A percentile compares a stretch with the other conserved stretches of the same genome.
These are phyloP conservation scores for Cheirogaleus medius DNA, from an alignment of 2,113 vertebrate species.

Conservation along the genomic window DNA sequence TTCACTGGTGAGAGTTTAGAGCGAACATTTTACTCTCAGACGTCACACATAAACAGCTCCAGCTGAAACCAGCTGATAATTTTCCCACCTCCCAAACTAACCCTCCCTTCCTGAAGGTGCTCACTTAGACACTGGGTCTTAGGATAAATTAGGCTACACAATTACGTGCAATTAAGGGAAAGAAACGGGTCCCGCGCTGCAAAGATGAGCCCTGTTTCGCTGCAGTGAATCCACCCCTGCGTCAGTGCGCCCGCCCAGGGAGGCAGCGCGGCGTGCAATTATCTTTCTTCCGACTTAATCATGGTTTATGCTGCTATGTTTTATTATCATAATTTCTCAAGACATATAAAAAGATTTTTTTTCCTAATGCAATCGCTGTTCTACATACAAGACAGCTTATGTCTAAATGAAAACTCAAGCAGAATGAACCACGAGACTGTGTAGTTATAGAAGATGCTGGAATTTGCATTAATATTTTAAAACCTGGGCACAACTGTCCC, in stretches of 20 bases:
- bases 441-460: background rate
- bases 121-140: background rate
- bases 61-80: background rate
- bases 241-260: background rate
- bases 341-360: slow-evolving; percentile 14
- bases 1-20: background rate
- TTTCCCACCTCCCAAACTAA: background rate
- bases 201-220: background rate
- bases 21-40: background rate
- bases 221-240: background rate
- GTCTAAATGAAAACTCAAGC: slow-evolving; percentile 14
- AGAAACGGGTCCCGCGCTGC: background rate
- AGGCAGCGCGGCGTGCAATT: background rate
- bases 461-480: background rate
- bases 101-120: background rate
- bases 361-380: background rate
- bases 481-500: fast-evolving
- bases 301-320: slow-evolving; percentile 38
- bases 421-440: background rate
- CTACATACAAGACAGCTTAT: background rate
- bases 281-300: slow-evolving; percentile 28
- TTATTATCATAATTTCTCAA: slow-evolving; percentile 63
- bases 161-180: slow-evolving; percentile 42
- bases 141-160: background rate
- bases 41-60: background rate